phyloP scores from a whole-genome alignment of 1,140 invertebrate genomes.

The Diuraphis noxia region DNA sequence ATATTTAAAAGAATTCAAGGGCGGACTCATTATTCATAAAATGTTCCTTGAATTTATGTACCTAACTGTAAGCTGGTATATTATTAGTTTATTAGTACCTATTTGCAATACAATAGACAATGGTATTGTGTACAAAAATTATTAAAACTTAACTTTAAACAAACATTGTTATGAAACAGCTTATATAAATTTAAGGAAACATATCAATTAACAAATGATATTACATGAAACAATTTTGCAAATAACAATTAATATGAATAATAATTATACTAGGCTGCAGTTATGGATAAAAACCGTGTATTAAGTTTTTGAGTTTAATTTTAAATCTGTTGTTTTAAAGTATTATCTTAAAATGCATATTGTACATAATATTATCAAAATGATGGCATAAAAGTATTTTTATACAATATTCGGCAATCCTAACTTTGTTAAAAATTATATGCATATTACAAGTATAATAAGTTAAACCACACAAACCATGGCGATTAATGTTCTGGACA shows the following conservation, averaged over 20 bases:
- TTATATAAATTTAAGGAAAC: background rate
- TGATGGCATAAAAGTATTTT: background rate
- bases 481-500: background rate
- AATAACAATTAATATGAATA: background rate
- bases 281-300: no score
- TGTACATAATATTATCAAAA: background rate
- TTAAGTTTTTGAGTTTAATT: background rate
- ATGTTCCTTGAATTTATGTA: slow-evolving; percentile 10
- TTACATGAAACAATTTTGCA: background rate
- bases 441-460: background rate
- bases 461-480: background rate
- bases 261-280: no score
- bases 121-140: background rate
- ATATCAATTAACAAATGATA: background rate
- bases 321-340: background rate
- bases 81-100: background rate
- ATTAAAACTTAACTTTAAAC: background rate
- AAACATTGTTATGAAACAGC: background rate
- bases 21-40: slow-evolving; percentile 26
- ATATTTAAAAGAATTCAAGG: slow-evolving; percentile 34
- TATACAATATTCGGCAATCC: background rate
- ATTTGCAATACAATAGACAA: background rate
- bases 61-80: background rate
- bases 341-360: background rate
- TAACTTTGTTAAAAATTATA: background rate